Evolutionary conservation across 2,797 vertebrate genomes (phyloP).

Genomic region (Melanotaenia maccullochi): DNA sequence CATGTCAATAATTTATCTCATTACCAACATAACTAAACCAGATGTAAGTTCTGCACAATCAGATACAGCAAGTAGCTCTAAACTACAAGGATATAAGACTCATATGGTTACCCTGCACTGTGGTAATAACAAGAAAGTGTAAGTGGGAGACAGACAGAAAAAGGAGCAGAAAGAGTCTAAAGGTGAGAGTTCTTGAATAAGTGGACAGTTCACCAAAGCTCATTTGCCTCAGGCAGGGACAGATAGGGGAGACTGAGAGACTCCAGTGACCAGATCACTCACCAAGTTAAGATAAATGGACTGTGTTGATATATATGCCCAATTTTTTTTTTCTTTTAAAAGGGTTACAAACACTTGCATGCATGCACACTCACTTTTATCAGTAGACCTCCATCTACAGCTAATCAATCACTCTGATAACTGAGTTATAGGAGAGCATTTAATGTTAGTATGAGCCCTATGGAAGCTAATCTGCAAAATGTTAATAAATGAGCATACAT

Average conservation of each 20-base stretch:
- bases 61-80: constrained; percentile 10
- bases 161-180: constrained; percentile 34
- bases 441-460: constrained; percentile 26
- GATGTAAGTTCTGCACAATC: constrained; percentile 12
- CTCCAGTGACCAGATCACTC: constrained; percentile 62
- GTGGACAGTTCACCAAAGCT: constrained; percentile 48
- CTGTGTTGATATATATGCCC: constrained; percentile 56
- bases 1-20: neutral
- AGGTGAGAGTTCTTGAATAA: constrained; percentile 46
- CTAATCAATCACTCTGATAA: constrained; percentile 62
- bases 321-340: neutral
- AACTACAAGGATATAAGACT: constrained; percentile 24
- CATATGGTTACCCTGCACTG: neutral
- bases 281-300: constrained; percentile 72
- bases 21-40: constrained; percentile 8
- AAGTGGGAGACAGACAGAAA: constrained; percentile 50
- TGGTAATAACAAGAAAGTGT: constrained; percentile 44
- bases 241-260: constrained; percentile 68
- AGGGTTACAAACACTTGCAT: constrained; percentile 36
- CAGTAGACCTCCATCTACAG: constrained; percentile 53
- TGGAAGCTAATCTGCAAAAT: constrained; percentile 23
- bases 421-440: constrained; percentile 40
- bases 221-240: constrained; percentile 54
- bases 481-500: constrained; percentile 19
- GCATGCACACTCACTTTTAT: constrained; percentile 49